Evolutionary conservation across 2,888 invertebrate genomes (phyloP).

Genomic region (Lordiphosa andalusiaca): DNA sequence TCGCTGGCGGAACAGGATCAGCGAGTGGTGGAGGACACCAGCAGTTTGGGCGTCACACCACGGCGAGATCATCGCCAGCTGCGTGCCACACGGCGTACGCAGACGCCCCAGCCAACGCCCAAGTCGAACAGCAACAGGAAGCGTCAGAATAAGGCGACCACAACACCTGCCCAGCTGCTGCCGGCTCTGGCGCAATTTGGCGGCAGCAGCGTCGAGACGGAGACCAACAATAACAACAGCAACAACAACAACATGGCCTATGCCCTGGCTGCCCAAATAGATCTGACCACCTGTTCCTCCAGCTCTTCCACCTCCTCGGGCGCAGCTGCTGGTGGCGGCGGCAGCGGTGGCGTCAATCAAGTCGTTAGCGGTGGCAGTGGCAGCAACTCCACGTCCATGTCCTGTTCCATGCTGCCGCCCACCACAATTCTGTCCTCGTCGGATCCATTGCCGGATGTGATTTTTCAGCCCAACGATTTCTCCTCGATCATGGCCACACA

Average conservation of each 20-base stretch:
- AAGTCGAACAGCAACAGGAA: conserved; percentile 23
- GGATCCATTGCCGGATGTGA: conserved; percentile 76
- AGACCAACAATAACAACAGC: conserved; percentile 34
- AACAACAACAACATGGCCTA: conserved; percentile 49
- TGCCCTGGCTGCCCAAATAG: conserved; percentile 66
- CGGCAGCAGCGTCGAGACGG: conserved; percentile 21
- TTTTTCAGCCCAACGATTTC: conserved; percentile 78
- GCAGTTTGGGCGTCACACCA: conserved; percentile 26
- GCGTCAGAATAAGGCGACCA: conserved; percentile 34
- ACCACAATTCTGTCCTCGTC: conserved; percentile 76
- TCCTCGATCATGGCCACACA: conserved; percentile 77
- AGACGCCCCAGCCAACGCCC: conserved; percentile 42
- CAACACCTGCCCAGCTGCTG: conserved; percentile 21
- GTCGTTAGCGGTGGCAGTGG: conserved; percentile 36
- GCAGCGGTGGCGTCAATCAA: conserved; percentile 9
- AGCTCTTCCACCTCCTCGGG: conserved; percentile 67
- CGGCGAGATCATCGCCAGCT: conserved; percentile 64
- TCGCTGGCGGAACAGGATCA: conserved; percentile 10
- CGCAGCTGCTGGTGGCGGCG: conserved; percentile 16
- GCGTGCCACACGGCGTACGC: conserved; percentile 73
- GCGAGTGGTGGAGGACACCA: conserved; percentile 8
- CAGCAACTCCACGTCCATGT: conserved; percentile 19
- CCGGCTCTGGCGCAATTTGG: conserved; percentile 24
- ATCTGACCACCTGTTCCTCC: conserved; percentile 76
- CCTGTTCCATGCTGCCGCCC: conserved; percentile 73